Evolutionary conservation across 2,888 invertebrate genomes (phyloP).

Genomic region (Drosophila kuntzei): DNA sequence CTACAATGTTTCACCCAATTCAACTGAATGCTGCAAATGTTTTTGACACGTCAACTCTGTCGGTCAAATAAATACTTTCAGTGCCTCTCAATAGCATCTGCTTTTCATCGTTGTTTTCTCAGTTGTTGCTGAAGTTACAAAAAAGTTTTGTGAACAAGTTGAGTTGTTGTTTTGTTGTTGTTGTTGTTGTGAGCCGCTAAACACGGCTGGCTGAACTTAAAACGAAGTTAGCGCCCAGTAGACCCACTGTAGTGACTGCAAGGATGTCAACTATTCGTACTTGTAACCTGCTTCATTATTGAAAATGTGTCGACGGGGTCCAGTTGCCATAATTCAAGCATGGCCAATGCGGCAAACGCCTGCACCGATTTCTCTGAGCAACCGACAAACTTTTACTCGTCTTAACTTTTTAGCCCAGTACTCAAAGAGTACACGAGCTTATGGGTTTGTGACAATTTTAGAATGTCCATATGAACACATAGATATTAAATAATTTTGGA

Average conservation of each 20-base stretch:
- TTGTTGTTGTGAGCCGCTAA: slow-evolving; percentile 33
- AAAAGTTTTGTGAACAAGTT: slow-evolving; percentile 68
- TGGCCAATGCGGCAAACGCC: slow-evolving; percentile 58
- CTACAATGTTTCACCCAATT: slow-evolving; percentile 25
- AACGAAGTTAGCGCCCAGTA: slow-evolving; percentile 65
- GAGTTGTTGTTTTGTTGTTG: slow-evolving; percentile 23
- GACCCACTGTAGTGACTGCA: too few relatives aligned
- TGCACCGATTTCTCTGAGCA: slow-evolving; percentile 41
- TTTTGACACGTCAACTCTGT: slow-evolving; percentile 77
- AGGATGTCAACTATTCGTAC: slow-evolving; percentile 17
- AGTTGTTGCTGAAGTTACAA: slow-evolving; percentile 53
- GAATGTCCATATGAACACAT: too few relatives aligned
- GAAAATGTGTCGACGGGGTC: slow-evolving; percentile 76
- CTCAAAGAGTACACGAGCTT: not conserved
- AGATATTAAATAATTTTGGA: too few relatives aligned
- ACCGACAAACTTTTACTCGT: slow-evolving; percentile 34
- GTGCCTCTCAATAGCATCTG: slow-evolving; percentile 49
- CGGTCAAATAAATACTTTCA: slow-evolving; percentile 74
- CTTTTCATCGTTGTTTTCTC: slow-evolving; percentile 39
- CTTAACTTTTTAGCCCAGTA: slow-evolving; percentile 32
- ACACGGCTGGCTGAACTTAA: slow-evolving; percentile 72
- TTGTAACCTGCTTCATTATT: slow-evolving; percentile 69
- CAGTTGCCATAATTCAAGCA: slow-evolving; percentile 76
- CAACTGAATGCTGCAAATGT: slow-evolving; percentile 63
- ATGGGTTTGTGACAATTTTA: not conserved